Evolutionary conservation across 2,888 invertebrate species (phyloP).

Genomic region (Spodoptera picta): DNA sequence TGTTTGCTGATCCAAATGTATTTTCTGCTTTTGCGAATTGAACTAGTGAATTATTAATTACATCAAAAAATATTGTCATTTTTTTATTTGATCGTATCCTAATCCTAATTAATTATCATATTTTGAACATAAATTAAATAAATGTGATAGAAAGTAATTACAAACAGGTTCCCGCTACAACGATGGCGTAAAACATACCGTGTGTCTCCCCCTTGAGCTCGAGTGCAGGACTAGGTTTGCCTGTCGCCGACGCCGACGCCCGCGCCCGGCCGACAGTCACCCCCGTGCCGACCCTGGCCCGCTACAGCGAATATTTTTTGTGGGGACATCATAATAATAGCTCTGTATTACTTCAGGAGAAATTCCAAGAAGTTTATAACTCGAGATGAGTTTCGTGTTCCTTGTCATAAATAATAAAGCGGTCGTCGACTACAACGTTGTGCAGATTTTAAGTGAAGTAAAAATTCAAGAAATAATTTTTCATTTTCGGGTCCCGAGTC

Average conservation of each 20-base stretch:
- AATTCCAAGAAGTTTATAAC: constrained; percentile 89
- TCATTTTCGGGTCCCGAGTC: constrained; percentile 77
- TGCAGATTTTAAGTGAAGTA: constrained; percentile 87
- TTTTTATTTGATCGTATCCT: no score
- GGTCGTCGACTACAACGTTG: constrained; percentile 87
- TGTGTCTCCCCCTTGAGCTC: constrained; percentile 63
- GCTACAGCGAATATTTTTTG: constrained; percentile 85
- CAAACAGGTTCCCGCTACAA: constrained; percentile 27
- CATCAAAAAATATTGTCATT: no score
- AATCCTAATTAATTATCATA: no score
- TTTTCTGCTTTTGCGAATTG: no score
- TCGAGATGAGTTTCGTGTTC: constrained; percentile 89
- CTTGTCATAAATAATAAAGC: constrained; percentile 89
- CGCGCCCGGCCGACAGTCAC: constrained; percentile 50
- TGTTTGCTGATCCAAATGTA: not conserved
- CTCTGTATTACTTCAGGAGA: constrained; percentile 89
- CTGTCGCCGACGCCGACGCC: constrained; percentile 44
- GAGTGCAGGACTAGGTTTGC: constrained; percentile 64
- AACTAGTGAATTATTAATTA: no score
- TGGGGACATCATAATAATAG: constrained; percentile 89
- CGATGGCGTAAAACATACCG: constrained; percentile 19
- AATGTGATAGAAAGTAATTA: constrained; percentile 9
- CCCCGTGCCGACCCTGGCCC: constrained; percentile 70
- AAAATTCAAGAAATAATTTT: constrained; percentile 85
- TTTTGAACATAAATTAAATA: not conserved